Base-by-base conservation (phyloP, 2,113 vertebrate species). In the Parotia lawesii region DNA sequence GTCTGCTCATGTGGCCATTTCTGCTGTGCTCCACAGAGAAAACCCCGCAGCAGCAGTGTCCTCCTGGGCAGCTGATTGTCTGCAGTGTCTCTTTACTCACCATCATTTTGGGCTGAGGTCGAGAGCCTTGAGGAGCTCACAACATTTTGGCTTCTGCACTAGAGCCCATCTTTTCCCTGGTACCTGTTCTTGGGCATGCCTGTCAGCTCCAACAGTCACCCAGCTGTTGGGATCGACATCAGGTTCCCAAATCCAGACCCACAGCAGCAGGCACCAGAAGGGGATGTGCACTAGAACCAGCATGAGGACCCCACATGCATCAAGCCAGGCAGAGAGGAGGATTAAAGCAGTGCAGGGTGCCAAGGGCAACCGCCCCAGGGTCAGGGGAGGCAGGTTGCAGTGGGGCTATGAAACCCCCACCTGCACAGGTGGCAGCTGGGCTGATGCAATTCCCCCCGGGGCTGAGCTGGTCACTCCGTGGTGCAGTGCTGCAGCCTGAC, bases 1-100 rank as follows among this genome's bases (percentile, higher is more conserved):
- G 16, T 2, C 10, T 15, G 45, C 33, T 51, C 1, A 0, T 21
- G 24, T 7, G 24, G 37, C 58, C 4, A 0, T 20, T 56, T 57
- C 80, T 66, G 81, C 51, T 14, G 40, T 18, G 53, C 48, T 81
- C 21, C 7, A 38, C 28, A 37, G 42, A 45, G 56, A 73, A 87
- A 85, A 19, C 31, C 25, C 72, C 3, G 0, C 24, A 70, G 44
- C 66, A 61, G 37, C 44, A 74, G 12, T 5, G 15, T 35, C 18
- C 20, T 10, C 1, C 44, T 3, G 44, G 48, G 33, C 24, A 62
- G 8, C 45, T 1, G 0, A 50, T 27, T 78, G 33, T 22, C 33
- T 53, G 37, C 24, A 19, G 18, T 15, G 17, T 40, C 31, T 84
- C 65, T 77, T 0, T 1, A 18, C 13, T 38, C 77, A 47, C 56